A percentile compares a stretch with the other conserved stretches of the same genome.
These are phyloP conservation scores for Chalcis sispes DNA, from an alignment of 2,888 invertebrate genomes.

Conservation along the genomic window DNA sequence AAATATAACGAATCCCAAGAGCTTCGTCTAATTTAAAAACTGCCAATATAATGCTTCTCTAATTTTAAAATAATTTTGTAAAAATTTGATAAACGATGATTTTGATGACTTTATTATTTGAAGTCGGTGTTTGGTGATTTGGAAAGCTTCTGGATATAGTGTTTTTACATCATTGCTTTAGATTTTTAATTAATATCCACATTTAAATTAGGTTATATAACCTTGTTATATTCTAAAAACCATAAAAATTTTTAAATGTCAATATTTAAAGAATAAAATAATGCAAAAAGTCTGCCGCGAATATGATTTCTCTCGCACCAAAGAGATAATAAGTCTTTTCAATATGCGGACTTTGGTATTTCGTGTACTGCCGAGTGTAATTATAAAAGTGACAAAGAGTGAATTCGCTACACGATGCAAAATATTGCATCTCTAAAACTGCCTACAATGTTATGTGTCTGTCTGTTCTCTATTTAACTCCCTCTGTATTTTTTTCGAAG, in stretches of 20 bases:
- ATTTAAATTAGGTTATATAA: too few species aligned
- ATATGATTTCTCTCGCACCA: neutral
- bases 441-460: constrained; percentile 67
- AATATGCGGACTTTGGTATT: neutral
- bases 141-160: too few species aligned
- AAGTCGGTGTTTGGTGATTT: too few species aligned
- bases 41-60: constrained; percentile 17
- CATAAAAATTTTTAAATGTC: neutral
- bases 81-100: constrained; percentile 4
- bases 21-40: constrained; percentile 12
- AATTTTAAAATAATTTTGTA: constrained; percentile 5
- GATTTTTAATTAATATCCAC: too few species aligned
- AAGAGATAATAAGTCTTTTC: constrained; percentile 3
- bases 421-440: constrained; percentile 50
- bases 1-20: constrained; percentile 9
- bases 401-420: neutral
- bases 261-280: neutral
- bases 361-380: constrained; percentile 1
- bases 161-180: too few species aligned
- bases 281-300: neutral
- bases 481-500: constrained; percentile 62
- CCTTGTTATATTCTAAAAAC: too few species aligned
- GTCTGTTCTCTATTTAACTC: constrained; percentile 61
- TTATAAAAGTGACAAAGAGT: constrained; percentile 13
- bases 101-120: too few species aligned